Base-by-base conservation (phyloP, 2,888 invertebrate genomes). In the Agriotes lineatus region DNA sequence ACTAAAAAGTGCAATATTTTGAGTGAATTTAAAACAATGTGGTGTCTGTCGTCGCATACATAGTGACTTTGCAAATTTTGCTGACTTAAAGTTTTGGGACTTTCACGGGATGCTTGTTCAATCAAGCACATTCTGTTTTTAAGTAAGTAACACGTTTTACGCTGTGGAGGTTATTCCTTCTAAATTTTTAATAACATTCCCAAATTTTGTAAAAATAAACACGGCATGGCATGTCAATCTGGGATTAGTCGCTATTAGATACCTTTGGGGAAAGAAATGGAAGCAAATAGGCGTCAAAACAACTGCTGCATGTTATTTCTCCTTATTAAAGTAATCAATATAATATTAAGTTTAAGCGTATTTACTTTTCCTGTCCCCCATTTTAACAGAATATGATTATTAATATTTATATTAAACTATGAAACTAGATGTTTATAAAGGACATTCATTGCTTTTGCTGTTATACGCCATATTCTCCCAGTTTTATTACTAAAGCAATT, bases 1-100 rank as follows among this genome's bases (percentile, higher is more conserved):
- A 57, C 25, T 3, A 52, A 44, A 42, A 57, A 52, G 48, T 54
- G 48, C 20, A 56, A 56, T 61, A 57, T 56, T 61, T 30, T 48
- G 42, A n/a, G 14, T 45, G 30, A 44, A 37, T 50, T 30, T 33
- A 39, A 61, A 59, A 59, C 18, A 30, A 45, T 45, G 19, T 14
- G 22, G n/a, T 9, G 7, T 22, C 19, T 48, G 20, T 12, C 22
- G 6, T 10, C 6, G 25, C 7, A 22, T 9, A 2, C 18, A 18
- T 33, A 18, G 52, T 35, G 35, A 1, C 18, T 52, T 9, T 52
- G 52, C 18, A 18, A 52, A 16, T 9, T 2, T 16, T 52, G 1
- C 16, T 16, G 52, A 10, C 33, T 22, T 1, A 22, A 22, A 9
- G 1, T 12, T n/a, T 22, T 48, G n/a, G n/a, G 6, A 48, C 16